A percentile compares a stretch with the other conserved stretches of the same genome.
Evolutionary conservation across 2,113 vertebrate genomes (phyloP).

Genomic region (Xenopus borealis): DNA sequence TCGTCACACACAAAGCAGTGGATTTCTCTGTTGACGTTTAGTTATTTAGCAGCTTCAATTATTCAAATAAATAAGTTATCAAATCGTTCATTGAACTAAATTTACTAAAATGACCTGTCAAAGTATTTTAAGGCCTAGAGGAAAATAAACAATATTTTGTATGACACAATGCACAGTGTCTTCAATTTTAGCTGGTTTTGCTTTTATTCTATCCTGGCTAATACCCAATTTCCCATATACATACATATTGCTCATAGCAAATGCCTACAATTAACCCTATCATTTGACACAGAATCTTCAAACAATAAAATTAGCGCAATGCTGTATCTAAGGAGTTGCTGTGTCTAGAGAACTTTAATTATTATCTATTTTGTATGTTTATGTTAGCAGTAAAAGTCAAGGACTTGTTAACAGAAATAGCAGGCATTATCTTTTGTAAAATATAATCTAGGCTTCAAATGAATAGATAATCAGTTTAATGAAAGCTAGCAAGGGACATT

Average conservation of each 20-base stretch:
- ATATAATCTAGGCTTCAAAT: slow-evolving; percentile 53
- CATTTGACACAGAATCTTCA: slow-evolving; percentile 38
- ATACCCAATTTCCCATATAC: neutral
- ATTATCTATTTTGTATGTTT: slow-evolving; percentile 59
- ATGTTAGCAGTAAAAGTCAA: slow-evolving; percentile 65
- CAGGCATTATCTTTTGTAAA: slow-evolving; percentile 60
- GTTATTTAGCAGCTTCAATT: no score
- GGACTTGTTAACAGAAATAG: slow-evolving; percentile 57
- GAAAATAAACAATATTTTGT: no score
- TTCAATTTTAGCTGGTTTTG: no score
- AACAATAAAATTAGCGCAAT: slow-evolving; percentile 58
- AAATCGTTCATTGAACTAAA: no score
- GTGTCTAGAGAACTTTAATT: slow-evolving; percentile 59
- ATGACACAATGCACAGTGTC: no score
- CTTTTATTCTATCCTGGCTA: no score
- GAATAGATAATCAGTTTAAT: slow-evolving; percentile 57
- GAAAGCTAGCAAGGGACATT: slow-evolving; percentile 50
- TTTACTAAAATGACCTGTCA: no score
- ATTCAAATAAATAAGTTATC: no score
- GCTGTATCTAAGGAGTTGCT: slow-evolving; percentile 52
- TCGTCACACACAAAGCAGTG: no score
- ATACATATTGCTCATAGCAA: slow-evolving; percentile 25
- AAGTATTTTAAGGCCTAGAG: no score
- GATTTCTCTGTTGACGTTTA: no score
- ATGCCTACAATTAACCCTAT: slow-evolving; percentile 43